Evolutionary conservation across 2,888 invertebrate species (phyloP).

Genomic region (Dusona sp.): DNA sequence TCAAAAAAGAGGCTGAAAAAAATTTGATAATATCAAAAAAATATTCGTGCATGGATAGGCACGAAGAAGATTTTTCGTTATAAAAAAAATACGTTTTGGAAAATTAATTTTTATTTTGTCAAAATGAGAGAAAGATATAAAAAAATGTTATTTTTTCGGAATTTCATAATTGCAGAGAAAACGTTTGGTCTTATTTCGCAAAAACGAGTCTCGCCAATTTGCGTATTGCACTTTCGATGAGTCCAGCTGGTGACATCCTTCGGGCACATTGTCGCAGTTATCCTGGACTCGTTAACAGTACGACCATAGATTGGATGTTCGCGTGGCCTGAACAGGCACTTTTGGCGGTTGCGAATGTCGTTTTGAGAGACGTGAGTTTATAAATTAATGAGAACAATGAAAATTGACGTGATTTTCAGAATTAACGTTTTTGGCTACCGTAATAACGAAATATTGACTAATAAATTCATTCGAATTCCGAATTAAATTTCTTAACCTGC

Average conservation of each 20-base stretch:
- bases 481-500: conserved; percentile 19
- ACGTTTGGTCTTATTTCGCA: conserved; percentile 94
- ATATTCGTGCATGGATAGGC: no score
- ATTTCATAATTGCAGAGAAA: conserved; percentile 87
- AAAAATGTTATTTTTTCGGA: not conserved
- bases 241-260: conserved; percentile 93
- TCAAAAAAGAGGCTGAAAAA: not conserved
- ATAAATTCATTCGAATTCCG: not conserved
- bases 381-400: not conserved
- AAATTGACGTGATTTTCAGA: not conserved
- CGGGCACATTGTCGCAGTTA: conserved; percentile 95
- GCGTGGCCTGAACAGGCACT: conserved; percentile 97
- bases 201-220: conserved; percentile 92
- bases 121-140: not conserved
- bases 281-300: conserved; percentile 96
- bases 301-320: conserved; percentile 97
- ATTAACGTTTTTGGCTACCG: no score
- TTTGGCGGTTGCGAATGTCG: conserved; percentile 94
- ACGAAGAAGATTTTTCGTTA: not conserved
- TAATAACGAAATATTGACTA: not conserved
- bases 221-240: conserved; percentile 96
- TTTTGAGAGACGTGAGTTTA: conserved; percentile 90
- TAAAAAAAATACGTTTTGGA: not conserved
- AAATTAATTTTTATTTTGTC: not conserved
- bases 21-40: not conserved